Percentiles rank a stretch among this genome's conserved stretches.
phyloP scores from a whole-genome alignment of 2,797 vertebrate species.

The Crenichthys baileyi region DNA sequence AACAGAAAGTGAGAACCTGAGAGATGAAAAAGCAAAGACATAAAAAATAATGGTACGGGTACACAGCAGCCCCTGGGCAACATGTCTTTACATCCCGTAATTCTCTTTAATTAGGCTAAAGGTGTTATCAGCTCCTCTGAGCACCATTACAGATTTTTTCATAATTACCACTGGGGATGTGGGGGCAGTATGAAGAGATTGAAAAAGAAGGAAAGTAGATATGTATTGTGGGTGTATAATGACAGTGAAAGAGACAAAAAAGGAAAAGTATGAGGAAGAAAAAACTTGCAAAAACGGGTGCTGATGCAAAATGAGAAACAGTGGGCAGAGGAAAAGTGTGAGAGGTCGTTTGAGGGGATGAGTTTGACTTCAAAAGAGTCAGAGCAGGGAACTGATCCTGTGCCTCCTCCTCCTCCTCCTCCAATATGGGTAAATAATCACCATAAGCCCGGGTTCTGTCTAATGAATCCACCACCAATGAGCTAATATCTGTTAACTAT shows the following conservation, averaged over 20 bases:
- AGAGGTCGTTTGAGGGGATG: conserved; percentile 42
- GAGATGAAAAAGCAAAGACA: conserved; percentile 66
- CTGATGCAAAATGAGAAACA: conserved; percentile 54
- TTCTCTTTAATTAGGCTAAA: conserved; percentile 87
- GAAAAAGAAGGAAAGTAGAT: conserved; percentile 43
- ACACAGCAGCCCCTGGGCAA: conserved; percentile 72
- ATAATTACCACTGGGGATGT: conserved; percentile 82
- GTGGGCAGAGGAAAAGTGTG: conserved; percentile 37
- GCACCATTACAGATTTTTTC: conserved; percentile 79
- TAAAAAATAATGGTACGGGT: conserved; percentile 70
- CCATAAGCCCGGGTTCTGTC: conserved; percentile 72
- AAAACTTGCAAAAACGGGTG: conserved; percentile 45
- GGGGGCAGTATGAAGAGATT: conserved; percentile 65
- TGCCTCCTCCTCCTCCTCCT: conserved; percentile 50
- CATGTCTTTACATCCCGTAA: conserved; percentile 83
- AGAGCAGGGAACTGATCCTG: conserved; percentile 57
- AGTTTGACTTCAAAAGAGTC: conserved; percentile 71
- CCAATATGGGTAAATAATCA: conserved; percentile 77
- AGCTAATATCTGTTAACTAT: conserved; percentile 79
- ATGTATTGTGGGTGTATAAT: conserved; percentile 73
- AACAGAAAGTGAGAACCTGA: conserved; percentile 53
- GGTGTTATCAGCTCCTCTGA: conserved; percentile 83
- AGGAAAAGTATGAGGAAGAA: conserved; percentile 23
- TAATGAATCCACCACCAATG: conserved; percentile 76
- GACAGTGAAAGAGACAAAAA: conserved; percentile 46